A percentile compares a stretch with the other conserved stretches of the same genome.
These are phyloP conservation scores for Holocentrus rufus DNA, from an alignment of 2,797 vertebrate genomes.

Conservation along the genomic window DNA sequence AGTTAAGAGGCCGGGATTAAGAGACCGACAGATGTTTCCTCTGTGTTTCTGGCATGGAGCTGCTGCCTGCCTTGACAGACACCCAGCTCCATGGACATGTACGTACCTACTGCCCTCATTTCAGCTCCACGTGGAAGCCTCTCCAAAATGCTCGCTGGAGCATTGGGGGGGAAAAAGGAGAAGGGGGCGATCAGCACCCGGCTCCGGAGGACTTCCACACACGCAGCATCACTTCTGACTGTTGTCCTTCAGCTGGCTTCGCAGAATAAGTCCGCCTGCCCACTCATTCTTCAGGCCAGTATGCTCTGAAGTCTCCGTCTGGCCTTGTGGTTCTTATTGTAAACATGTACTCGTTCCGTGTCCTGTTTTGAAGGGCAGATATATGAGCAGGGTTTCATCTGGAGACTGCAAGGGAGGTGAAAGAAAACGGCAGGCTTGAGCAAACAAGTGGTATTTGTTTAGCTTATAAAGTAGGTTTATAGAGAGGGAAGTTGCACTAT, in stretches of 20 bases:
- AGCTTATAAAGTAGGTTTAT: constrained; percentile 14
- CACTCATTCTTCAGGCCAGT: constrained; percentile 40
- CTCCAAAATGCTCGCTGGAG: constrained; percentile 6
- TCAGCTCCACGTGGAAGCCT: constrained; percentile 34
- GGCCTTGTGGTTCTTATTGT: constrained; percentile 16
- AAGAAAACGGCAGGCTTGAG: constrained; percentile 11
- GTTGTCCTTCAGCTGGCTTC: constrained; percentile 27
- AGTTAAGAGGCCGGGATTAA: constrained; percentile 23
- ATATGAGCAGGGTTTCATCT: constrained; percentile 28
- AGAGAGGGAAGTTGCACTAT: constrained; percentile 47
- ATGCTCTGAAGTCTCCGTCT: constrained; percentile 13
- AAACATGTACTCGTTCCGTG: constrained; percentile 29
- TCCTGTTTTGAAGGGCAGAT: constrained; percentile 29
- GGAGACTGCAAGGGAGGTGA: background rate
- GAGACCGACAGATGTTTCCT: constrained; percentile 40
- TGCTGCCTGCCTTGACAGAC: constrained; percentile 36
- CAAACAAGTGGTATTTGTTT: constrained; percentile 34
- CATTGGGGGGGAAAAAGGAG: constrained; percentile 20
- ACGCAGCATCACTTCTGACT: constrained; percentile 39
- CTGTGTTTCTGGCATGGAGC: constrained; percentile 35
- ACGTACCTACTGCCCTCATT: constrained; percentile 35
- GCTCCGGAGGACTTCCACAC: constrained; percentile 4
- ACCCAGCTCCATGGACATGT: constrained; percentile 38
- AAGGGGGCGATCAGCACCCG: background rate
- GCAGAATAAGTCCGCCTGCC: constrained; percentile 19